Conservation (phyloP, 1,140 invertebrate genomes). For the Helicoverpa armigera region DNA sequence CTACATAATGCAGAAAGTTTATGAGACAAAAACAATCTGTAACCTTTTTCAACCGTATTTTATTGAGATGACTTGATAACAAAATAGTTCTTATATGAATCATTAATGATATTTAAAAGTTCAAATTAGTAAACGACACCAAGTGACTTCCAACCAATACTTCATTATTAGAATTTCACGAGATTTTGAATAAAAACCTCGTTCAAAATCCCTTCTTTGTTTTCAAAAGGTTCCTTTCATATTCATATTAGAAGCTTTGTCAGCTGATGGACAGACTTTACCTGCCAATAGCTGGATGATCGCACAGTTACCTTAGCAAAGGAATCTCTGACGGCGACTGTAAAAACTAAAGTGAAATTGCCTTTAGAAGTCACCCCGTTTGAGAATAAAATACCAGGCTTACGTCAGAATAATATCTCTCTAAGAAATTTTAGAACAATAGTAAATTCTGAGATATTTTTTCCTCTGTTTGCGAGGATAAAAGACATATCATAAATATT, state of each 20-base stretch:
- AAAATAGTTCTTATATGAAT: too few species aligned
- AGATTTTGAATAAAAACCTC: background rate
- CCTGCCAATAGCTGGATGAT: slow-evolving; percentile 22
- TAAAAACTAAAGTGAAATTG: slow-evolving; percentile 9
- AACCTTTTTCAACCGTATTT: too few species aligned
- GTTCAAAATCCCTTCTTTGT: background rate
- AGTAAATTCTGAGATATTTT: too few species aligned
- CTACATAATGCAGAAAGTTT: background rate
- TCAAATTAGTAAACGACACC: too few species aligned
- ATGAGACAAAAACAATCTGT: too few species aligned
- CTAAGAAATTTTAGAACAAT: too few species aligned
- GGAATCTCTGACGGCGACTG: background rate
- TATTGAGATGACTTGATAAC: too few species aligned
- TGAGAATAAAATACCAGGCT: slow-evolving; percentile 2
- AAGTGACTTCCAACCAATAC: too few species aligned
- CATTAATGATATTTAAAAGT: too few species aligned
- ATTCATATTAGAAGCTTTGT: slow-evolving; percentile 4
- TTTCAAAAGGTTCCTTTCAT: background rate
- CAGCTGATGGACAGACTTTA: slow-evolving; percentile 14
- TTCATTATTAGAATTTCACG: background rate
- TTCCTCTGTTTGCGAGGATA: too few species aligned
- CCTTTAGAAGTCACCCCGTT: background rate
- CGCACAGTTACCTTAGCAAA: background rate
- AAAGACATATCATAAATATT: too few species aligned
- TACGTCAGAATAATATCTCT: background rate